Evolutionary conservation across 1,140 invertebrate species (phyloP).

Genomic region (Scaptodrosophila lebanonensis): DNA sequence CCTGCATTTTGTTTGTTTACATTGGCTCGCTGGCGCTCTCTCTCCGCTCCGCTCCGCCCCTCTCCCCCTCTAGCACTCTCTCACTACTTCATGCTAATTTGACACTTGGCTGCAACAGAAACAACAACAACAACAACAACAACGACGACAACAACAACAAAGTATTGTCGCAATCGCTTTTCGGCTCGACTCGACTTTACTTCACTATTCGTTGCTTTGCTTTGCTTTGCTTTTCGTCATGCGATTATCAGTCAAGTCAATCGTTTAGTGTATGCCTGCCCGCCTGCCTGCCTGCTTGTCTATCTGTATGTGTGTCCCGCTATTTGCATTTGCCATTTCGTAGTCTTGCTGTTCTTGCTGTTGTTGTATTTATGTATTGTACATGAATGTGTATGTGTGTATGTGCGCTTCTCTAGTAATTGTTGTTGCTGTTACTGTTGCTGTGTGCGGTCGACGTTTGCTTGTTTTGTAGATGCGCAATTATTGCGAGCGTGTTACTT

Average conservation of each 20-base stretch:
- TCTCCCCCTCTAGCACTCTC: background rate
- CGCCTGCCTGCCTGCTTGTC: too few relatives aligned
- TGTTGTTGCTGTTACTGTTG: slow-evolving; percentile 18
- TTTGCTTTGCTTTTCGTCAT: slow-evolving; percentile 52
- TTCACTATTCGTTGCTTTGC: slow-evolving; percentile 27
- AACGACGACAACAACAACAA: slow-evolving; percentile 46
- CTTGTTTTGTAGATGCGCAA: slow-evolving; percentile 64
- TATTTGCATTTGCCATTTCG: slow-evolving; percentile 61
- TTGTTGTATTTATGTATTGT: slow-evolving; percentile 12
- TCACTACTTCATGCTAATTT: slow-evolving; percentile 59
- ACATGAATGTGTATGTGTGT: slow-evolving; percentile 21
- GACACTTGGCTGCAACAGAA: slow-evolving; percentile 39
- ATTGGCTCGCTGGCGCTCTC: background rate
- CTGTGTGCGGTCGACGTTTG: slow-evolving; percentile 16
- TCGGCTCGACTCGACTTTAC: slow-evolving; percentile 1
- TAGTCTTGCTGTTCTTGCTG: slow-evolving; percentile 1
- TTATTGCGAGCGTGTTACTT: slow-evolving; percentile 74
- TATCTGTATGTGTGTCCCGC: too few relatives aligned
- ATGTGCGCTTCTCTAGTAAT: slow-evolving; percentile 46
- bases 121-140: slow-evolving; percentile 48
- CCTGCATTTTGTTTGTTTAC: slow-evolving; percentile 46
- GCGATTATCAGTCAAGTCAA: slow-evolving; percentile 68
- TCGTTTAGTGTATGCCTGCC: slow-evolving; percentile 71
- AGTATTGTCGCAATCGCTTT: too few relatives aligned
- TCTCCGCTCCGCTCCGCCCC: background rate